phyloP scores from a whole-genome alignment of 2,888 invertebrate species.

The Halictus quadricinctus region DNA sequence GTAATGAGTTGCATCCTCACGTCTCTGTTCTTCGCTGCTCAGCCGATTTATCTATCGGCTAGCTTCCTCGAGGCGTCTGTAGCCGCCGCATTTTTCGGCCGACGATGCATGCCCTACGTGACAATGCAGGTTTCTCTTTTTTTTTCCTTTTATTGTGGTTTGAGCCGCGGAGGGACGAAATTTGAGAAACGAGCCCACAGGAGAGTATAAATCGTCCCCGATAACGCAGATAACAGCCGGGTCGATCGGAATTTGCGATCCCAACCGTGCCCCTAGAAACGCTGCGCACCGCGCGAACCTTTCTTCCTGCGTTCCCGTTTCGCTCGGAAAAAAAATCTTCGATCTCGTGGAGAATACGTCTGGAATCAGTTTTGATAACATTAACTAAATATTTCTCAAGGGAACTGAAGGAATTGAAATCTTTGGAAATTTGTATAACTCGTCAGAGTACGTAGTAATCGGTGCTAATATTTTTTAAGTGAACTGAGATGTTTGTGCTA shows the following conservation, averaged over 20 bases:
- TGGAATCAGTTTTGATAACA: neutral
- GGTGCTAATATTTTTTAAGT: no score
- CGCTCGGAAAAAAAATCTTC: slow-evolving; percentile 20
- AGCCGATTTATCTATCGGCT: slow-evolving; percentile 47
- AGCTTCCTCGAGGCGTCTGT: slow-evolving; percentile 24
- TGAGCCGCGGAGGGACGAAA: slow-evolving; percentile 52
- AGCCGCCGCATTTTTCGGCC: slow-evolving; percentile 55
- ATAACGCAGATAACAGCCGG: slow-evolving; percentile 61
- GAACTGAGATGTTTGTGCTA: no score
- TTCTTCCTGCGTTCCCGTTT: slow-evolving; percentile 23
- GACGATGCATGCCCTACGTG: slow-evolving; percentile 71
- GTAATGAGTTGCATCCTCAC: slow-evolving; percentile 82
- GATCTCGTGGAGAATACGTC: neutral
- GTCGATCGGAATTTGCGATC: slow-evolving; percentile 63
- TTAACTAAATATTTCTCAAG: neutral
- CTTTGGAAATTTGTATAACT: neutral
- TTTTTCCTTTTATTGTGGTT: slow-evolving; percentile 63
- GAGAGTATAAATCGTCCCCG: slow-evolving; percentile 62
- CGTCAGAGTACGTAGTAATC: neutral
- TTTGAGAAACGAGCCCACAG: slow-evolving; percentile 68
- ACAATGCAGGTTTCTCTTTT: slow-evolving; percentile 74
- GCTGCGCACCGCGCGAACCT: slow-evolving; percentile 9
- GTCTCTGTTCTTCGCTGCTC: slow-evolving; percentile 57
- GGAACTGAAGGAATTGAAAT: neutral
- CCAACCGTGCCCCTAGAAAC: slow-evolving; percentile 30